These are phyloP conservation scores for Hemibagrus guttatus DNA, from an alignment of 2,797 vertebrate genomes.

Conservation along the genomic window DNA sequence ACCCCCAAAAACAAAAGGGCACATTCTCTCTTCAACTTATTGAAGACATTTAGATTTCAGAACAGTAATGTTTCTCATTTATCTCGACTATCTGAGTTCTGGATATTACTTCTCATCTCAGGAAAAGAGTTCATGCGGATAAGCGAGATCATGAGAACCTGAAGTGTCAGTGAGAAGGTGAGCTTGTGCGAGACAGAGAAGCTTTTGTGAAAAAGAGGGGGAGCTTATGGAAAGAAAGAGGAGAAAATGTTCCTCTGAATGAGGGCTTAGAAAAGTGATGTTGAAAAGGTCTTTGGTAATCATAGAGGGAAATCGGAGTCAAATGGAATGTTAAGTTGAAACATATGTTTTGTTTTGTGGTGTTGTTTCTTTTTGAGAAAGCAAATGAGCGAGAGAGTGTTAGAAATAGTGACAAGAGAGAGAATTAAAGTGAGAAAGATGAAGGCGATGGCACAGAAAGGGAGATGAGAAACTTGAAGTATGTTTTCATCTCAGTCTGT, in stretches of 20 bases:
- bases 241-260: conserved; percentile 8
- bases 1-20: conserved; percentile 12
- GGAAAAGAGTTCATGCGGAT: conserved; percentile 26
- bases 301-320: conserved; percentile 60
- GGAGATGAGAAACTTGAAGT: conserved; percentile 35
- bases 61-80: conserved; percentile 52
- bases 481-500: conserved; percentile 44
- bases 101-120: conserved; percentile 32
- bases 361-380: background rate
- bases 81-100: conserved; percentile 19
- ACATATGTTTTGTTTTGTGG: conserved; percentile 62
- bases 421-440: conserved; percentile 19
- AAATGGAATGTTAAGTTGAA: conserved; percentile 77
- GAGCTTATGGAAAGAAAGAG: conserved; percentile 43
- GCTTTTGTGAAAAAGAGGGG: conserved; percentile 42
- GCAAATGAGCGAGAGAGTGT: background rate
- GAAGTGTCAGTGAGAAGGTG: conserved; percentile 38
- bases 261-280: conserved; percentile 22
- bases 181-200: conserved; percentile 39
- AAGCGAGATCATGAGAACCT: conserved; percentile 17
- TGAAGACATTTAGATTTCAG: conserved; percentile 46
- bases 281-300: conserved; percentile 42
- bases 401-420: conserved; percentile 29
- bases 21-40: conserved; percentile 35
- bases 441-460: conserved; percentile 30